Evolutionary conservation across 2,113 vertebrate genomes (phyloP), one percentile per base, ranked within the genome.

Genomic region (Zosterops borbonicus): DNA sequence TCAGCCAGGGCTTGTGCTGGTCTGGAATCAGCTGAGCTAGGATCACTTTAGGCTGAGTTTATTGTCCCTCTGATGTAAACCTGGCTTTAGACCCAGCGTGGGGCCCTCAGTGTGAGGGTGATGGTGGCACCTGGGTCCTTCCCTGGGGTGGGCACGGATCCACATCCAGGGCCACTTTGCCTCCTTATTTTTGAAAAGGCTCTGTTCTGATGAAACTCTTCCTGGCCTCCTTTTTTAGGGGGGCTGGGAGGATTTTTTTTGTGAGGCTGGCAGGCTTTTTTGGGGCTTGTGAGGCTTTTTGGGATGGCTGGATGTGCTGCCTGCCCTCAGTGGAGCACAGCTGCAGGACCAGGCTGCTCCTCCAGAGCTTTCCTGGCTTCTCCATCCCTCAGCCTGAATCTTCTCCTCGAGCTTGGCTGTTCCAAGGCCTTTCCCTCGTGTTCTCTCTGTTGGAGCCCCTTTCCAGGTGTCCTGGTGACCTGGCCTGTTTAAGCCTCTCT

Each of bases 131-230:
- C 2, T 31, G 1, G 5, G 9, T 31, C 41, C 11, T 14, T 74
- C 29, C 23, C 5, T 1, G 1, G 44, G 21, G 0, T 4, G 28
- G 33, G 41, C 41, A 20, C 14, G 3, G 64, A 0, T 23, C 6
- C 0, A 9, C 1, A 21, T 18, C 4, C 28, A 4, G 8, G 17
- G 6, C 2, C 7, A 3, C 31, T 47, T 49, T 3, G 33, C 14
- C 9, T 73, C 21, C 41, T 28, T 1, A 7, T 4, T 65, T 49
- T 23, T 29, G 69, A 49, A 35, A 41, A 33, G 9, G 47, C 19
- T 1, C 10, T 28, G 2, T 18, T 39, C 21, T 49, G 53, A 11
- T 55, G 81, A 56, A 64, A 15, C 21, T 27, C 9, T 21, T n/a
- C 18, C 18, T 23, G 55, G 33, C 6, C 8, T 33, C 19, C 6